Conservation (phyloP, 1,140 invertebrate species). For the Zaprionus capensis region DNA sequence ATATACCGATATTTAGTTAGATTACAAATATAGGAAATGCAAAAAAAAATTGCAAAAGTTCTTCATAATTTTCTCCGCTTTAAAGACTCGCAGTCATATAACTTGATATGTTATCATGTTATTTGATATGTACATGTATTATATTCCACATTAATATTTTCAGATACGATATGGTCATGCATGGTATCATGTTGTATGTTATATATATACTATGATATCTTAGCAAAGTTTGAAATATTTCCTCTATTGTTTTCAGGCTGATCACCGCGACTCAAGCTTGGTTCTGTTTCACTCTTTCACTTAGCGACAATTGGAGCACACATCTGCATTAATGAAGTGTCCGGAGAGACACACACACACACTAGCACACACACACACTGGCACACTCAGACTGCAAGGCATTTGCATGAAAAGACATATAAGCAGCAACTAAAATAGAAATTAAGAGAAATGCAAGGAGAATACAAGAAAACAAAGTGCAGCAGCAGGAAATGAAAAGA, state of each 20-base stretch:
- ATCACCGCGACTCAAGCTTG: background rate
- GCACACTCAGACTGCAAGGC: slow-evolving; percentile 25
- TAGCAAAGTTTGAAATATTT: too few relatives aligned
- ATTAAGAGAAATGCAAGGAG: slow-evolving; percentile 64
- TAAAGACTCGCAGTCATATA: background rate
- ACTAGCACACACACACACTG: slow-evolving; percentile 19
- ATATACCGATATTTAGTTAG: background rate
- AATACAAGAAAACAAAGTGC: slow-evolving; percentile 34
- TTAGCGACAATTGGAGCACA: slow-evolving; percentile 69
- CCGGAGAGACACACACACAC: slow-evolving; percentile 43
- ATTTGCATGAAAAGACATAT: slow-evolving; percentile 71
- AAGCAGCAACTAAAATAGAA: slow-evolving; percentile 71
- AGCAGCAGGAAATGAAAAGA: slow-evolving; percentile 74
- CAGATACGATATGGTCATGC: too few relatives aligned
- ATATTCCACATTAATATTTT: too few relatives aligned
- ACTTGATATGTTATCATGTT: too few relatives aligned
- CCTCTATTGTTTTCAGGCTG: background rate
- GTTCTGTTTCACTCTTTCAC: slow-evolving; percentile 47
- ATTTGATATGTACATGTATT: too few relatives aligned
- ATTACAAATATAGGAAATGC: background rate
- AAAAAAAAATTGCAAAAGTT: background rate
- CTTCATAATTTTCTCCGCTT: background rate
- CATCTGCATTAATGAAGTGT: slow-evolving; percentile 59
- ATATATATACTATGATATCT: background rate
- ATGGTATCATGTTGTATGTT: too few relatives aligned